Base-by-base conservation (phyloP, 2,797 vertebrate species). In the Anabacerthia variegaticeps region DNA sequence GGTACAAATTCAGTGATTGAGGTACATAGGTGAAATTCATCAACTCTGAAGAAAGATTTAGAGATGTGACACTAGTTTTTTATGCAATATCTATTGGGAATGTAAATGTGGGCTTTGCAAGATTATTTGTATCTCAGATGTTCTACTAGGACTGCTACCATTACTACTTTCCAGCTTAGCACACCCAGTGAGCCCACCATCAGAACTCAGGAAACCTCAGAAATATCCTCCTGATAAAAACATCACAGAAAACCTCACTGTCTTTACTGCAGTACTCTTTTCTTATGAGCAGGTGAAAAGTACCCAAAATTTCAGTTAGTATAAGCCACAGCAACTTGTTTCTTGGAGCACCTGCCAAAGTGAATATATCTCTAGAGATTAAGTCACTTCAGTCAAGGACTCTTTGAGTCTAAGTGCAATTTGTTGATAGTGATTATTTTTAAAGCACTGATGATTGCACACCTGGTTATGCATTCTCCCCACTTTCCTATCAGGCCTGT, bases 351-450 rank as follows among this genome's bases (percentile, higher is more conserved):
- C n/a, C 55, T 82, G 71, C 18, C 18, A 63, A 94, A 94, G 26
- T n/a, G 14, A 91, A 59, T 51, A 9, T 14, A 34, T 59, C 51
- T 85, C 71, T 30, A 87, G 84, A 78, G 77, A 92, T 84, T 73
- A 91, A 87, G 71, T 78, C 55, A 84, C 44, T 95, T 91, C 59
- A 87, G 94, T 66, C 51, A 87, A 92, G 63, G 23, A 52, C 63
- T 82, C 86, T 84, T 92, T 1, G 1, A 92, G 37, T 46, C 41
- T 58, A 79, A 69, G 80, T 69, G 51, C 85, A 92, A 95, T 93
- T 92, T 87, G 30, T 82, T 96, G 77, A 78, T 68, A 92, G 51
- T 69, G 48, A 94, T 79, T 94, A 89, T 91, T 89, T 93, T 93
- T 89, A 89, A 92, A 92, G 36, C 49, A 92, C n/a, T 21, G 54